Percentiles rank a stretch among this genome's conserved stretches.
These are phyloP conservation scores for Sebastes wilsoni DNA, from an alignment of 2,797 vertebrate genomes.

Conservation along the genomic window DNA sequence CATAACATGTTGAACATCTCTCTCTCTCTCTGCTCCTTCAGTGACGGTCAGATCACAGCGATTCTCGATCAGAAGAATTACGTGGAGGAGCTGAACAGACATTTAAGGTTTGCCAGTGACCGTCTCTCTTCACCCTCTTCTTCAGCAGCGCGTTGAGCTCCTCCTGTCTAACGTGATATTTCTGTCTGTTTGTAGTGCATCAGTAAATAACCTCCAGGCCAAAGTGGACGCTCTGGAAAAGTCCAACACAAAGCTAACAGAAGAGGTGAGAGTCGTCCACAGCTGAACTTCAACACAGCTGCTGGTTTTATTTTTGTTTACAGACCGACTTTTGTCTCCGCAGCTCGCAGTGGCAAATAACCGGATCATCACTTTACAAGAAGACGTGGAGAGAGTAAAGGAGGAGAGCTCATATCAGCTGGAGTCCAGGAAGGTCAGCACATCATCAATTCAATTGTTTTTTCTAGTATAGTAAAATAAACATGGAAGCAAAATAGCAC, in stretches of 20 bases:
- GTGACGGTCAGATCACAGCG: conserved; percentile 97
- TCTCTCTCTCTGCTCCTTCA: conserved; percentile 32
- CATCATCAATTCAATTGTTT: background rate
- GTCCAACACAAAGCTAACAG: conserved; percentile 97
- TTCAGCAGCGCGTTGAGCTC: background rate
- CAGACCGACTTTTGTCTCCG: background rate
- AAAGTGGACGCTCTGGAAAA: conserved; percentile 98
- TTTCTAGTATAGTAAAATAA: background rate
- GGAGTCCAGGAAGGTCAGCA: conserved; percentile 90
- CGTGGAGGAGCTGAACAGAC: conserved; percentile 99
- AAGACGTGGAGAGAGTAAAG: conserved; percentile 95
- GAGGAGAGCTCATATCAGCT: conserved; percentile 92
- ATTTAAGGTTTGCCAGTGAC: conserved; percentile 86
- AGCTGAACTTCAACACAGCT: background rate
- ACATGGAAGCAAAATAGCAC: no score
- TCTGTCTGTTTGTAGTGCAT: conserved; percentile 83
- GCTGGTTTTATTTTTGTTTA: background rate
- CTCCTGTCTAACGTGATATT: background rate
- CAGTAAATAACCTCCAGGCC: conserved; percentile 97
- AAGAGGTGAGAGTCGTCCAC: conserved; percentile 86
- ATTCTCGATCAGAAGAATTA: conserved; percentile 99
- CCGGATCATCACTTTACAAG: conserved; percentile 97
- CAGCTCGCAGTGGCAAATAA: conserved; percentile 98
- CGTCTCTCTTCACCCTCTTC: background rate
- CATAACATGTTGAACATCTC: background rate